phyloP scores from a whole-genome alignment of 2,797 vertebrate species.

The Dermochelys coriacea region DNA sequence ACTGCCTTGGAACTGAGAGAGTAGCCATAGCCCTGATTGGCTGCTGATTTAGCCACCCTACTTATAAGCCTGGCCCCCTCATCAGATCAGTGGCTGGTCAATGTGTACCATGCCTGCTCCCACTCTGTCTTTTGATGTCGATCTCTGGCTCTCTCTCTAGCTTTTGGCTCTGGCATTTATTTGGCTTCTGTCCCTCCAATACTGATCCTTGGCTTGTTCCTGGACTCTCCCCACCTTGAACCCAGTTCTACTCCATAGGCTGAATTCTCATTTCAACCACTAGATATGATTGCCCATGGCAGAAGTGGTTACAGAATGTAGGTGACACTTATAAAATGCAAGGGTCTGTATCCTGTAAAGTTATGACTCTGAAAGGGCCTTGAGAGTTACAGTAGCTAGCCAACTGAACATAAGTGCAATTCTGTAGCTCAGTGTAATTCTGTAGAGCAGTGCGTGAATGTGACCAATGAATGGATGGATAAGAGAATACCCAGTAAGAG shows the following conservation, averaged over 20 bases:
- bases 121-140: too few relatives aligned
- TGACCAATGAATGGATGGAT: rapidly evolving
- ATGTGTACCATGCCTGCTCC: too few relatives aligned
- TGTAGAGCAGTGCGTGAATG: not conserved
- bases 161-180: not conserved
- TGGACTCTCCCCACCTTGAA: too few relatives aligned
- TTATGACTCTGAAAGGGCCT: not conserved
- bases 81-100: too few relatives aligned
- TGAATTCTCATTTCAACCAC: not conserved
- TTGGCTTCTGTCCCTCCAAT: not conserved
- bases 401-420: rapidly evolving
- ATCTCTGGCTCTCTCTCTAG: too few relatives aligned
- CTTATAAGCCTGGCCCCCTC: too few relatives aligned
- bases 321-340: not conserved
- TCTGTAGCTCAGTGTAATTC: too few relatives aligned
- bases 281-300: too few relatives aligned
- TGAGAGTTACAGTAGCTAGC: not conserved
- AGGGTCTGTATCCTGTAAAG: not conserved
- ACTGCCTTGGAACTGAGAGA: too few relatives aligned
- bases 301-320: not conserved
- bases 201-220: too few relatives aligned
- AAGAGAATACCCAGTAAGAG: not conserved
- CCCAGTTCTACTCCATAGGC: not conserved
- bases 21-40: too few relatives aligned
- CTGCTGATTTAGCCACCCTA: too few relatives aligned